Conservation (phyloP, 1,140 invertebrate species). For the Heliconius nattereri region DNA sequence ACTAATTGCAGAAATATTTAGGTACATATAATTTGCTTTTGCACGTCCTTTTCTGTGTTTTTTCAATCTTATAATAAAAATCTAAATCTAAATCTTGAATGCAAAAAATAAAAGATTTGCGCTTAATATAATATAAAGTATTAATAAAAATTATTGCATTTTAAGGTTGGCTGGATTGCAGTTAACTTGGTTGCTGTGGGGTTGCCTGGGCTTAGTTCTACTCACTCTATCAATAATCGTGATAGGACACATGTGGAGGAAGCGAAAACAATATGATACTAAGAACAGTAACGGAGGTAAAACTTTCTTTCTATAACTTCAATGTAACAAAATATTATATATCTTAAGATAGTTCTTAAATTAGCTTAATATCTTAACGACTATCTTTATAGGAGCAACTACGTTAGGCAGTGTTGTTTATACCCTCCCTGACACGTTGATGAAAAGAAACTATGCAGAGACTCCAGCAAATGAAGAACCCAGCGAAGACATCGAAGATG, state of each 20-base stretch:
- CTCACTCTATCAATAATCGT: slow-evolving; percentile 48
- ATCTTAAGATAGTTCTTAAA: neutral
- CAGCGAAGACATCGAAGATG: slow-evolving; percentile 21
- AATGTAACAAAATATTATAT: neutral
- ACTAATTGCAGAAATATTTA: no score
- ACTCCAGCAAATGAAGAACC: neutral
- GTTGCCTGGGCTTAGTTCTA: slow-evolving; percentile 42
- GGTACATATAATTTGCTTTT: no score
- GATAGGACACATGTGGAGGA: slow-evolving; percentile 56
- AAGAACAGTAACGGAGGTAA: slow-evolving; percentile 38
- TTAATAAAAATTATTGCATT: neutral
- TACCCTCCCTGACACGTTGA: slow-evolving; percentile 51
- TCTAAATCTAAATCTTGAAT: neutral
- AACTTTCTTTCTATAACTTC: neutral
- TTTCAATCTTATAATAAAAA: neutral
- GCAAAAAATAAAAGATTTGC: no score
- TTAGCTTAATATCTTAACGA: no score
- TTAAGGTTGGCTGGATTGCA: slow-evolving; percentile 60
- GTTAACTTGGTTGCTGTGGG: slow-evolving; percentile 54
- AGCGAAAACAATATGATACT: slow-evolving; percentile 28
- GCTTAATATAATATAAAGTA: neutral
- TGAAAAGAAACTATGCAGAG: slow-evolving; percentile 23
- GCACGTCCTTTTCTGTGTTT: neutral
- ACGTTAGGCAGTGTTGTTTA: slow-evolving; percentile 53
- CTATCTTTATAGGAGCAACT: slow-evolving; percentile 25